Percentiles rank a stretch among this genome's conserved stretches.
These are phyloP conservation scores for Epinephelus lanceolatus DNA, from an alignment of 2,113 vertebrate species.

Conservation along the genomic window DNA sequence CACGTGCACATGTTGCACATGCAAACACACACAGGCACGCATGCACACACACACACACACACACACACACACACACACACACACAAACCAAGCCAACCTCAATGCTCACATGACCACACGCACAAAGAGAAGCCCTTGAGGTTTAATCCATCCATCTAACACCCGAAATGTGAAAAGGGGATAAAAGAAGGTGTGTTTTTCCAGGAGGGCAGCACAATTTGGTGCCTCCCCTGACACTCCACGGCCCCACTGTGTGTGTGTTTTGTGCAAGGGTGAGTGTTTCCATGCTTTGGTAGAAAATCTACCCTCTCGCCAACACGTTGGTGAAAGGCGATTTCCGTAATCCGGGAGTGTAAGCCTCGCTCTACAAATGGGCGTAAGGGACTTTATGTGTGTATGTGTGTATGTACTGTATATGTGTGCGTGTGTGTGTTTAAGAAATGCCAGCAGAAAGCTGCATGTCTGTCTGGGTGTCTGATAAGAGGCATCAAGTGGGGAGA, in stretches of 20 bases:
- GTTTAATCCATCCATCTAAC: conserved; percentile 61
- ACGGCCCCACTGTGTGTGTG: conserved; percentile 56
- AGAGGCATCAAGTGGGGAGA: conserved; percentile 56
- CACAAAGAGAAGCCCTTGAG: conserved; percentile 30
- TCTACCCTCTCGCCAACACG: conserved; percentile 68
- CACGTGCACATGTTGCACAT: not conserved
- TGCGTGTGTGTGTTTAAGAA: conserved; percentile 36
- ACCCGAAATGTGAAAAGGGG: conserved; percentile 54
- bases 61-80: conserved; percentile 10
- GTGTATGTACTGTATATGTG: not conserved
- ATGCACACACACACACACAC: not conserved
- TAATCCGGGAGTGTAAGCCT: conserved; percentile 84
- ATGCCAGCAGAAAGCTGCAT: conserved; percentile 62
- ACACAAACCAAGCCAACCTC: conserved; percentile 14
- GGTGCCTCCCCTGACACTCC: conserved; percentile 54
- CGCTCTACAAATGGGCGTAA: conserved; percentile 80
- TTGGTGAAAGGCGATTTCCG: conserved; percentile 82
- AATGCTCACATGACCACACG: conserved; percentile 31
- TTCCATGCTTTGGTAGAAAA: conserved; percentile 68
- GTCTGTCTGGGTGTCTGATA: conserved; percentile 78
- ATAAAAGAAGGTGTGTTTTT: conserved; percentile 63
- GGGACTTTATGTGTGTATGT: conserved; percentile 65
- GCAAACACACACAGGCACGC: not conserved
- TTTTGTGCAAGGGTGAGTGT: conserved; percentile 51
- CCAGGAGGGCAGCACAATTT: conserved; percentile 56